phyloP scores from a whole-genome alignment of 2,888 invertebrate species.

The Cabera pusaria region DNA sequence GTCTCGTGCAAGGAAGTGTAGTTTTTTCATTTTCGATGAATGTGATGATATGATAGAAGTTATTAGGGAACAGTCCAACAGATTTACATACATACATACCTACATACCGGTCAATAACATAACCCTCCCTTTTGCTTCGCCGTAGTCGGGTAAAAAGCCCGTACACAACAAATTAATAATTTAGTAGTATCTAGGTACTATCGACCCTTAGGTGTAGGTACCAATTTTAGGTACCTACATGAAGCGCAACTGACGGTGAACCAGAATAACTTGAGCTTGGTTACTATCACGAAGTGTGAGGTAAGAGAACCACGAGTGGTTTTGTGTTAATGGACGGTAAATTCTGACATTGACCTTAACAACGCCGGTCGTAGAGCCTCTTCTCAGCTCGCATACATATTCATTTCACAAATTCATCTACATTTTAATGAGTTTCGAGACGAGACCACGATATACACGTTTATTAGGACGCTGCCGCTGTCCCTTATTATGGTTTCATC shows the following conservation, averaged over 20 bases:
- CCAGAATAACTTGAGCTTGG: slow-evolving; percentile 45
- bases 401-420: slow-evolving; percentile 63
- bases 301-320: slow-evolving; percentile 46
- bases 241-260: slow-evolving; percentile 55
- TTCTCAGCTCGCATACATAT: slow-evolving; percentile 62
- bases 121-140: too few species aligned
- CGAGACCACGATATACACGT: slow-evolving; percentile 46
- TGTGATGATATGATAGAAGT: too few species aligned
- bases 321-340: slow-evolving; percentile 46
- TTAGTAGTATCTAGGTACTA: too few species aligned
- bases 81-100: too few species aligned
- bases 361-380: slow-evolving; percentile 59
- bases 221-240: slow-evolving; percentile 21
- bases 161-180: too few species aligned
- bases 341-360: slow-evolving; percentile 74
- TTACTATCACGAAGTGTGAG: too few species aligned
- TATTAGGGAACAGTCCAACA: too few species aligned
- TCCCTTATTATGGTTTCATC: slow-evolving; percentile 4
- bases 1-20: too few species aligned
- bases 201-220: too few species aligned
- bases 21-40: too few species aligned
- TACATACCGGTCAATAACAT: too few species aligned
- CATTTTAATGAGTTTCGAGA: slow-evolving; percentile 61
- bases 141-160: too few species aligned
- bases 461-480: slow-evolving; percentile 30